A percentile compares a stretch with the other conserved stretches of the same genome.
Conservation (phyloP, 2,888 invertebrate genomes). For the Coelinius sp. region DNA sequence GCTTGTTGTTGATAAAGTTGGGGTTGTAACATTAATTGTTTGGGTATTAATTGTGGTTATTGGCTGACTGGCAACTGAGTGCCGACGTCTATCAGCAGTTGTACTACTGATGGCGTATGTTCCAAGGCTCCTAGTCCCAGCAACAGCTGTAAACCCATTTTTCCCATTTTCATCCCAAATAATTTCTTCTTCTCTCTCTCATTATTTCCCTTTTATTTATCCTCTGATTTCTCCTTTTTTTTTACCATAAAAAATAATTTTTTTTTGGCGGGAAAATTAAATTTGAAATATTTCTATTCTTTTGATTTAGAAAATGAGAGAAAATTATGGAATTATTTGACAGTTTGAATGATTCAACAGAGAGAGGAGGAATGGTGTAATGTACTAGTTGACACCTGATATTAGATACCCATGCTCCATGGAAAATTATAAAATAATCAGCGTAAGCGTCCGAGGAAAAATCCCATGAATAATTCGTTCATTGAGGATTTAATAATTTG, state of each 20-base stretch:
- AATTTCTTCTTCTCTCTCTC: neutral
- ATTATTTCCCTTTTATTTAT: neutral
- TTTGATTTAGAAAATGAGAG: neutral
- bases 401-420: conserved; percentile 15
- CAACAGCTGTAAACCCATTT: conserved; percentile 67
- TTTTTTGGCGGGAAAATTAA: neutral
- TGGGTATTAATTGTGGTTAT: conserved; percentile 66
- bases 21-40: conserved; percentile 63
- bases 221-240: neutral
- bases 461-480: too few relatives aligned
- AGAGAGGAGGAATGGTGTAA: neutral
- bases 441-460: neutral
- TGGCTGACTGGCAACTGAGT: conserved; percentile 69
- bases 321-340: neutral
- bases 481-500: too few relatives aligned
- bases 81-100: conserved; percentile 67
- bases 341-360: neutral
- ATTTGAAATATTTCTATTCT: neutral
- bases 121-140: conserved; percentile 63
- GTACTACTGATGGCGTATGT: conserved; percentile 60
- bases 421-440: neutral
- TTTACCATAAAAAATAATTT: neutral
- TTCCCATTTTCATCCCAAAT: neutral
- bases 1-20: conserved; percentile 47
- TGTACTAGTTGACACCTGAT: neutral